Evolutionary conservation across 2,113 vertebrate species (phyloP).

Genomic region (Psettodes erumei): DNA sequence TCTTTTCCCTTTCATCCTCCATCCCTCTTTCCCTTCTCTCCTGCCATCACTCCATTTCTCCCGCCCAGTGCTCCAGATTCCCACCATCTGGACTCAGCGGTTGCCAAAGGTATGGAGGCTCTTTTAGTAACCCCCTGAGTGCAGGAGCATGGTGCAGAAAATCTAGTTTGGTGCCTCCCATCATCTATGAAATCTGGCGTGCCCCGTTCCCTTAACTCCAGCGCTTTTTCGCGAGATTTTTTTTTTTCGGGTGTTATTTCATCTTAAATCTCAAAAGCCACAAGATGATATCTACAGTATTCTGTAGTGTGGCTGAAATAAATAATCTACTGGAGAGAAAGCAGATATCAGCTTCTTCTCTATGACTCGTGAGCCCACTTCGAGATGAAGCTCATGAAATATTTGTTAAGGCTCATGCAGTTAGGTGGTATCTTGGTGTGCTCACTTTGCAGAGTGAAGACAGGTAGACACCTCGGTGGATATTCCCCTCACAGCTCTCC

Average conservation of each 20-base stretch:
- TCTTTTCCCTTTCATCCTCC: slow-evolving; percentile 61
- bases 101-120: slow-evolving; percentile 80
- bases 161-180: slow-evolving; percentile 72
- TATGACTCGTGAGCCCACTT: not conserved
- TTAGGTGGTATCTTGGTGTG: slow-evolving; percentile 16
- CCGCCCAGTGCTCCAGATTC: slow-evolving; percentile 76
- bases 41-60: slow-evolving; percentile 38
- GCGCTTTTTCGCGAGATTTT: slow-evolving; percentile 40
- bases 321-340: slow-evolving; percentile 22
- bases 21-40: slow-evolving; percentile 37
- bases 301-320: slow-evolving; percentile 26
- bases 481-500: not conserved
- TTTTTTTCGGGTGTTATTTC: too few relatives aligned
- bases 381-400: slow-evolving; percentile 45
- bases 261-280: slow-evolving; percentile 20
- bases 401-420: slow-evolving; percentile 15
- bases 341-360: not conserved
- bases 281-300: slow-evolving; percentile 14
- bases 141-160: slow-evolving; percentile 69
- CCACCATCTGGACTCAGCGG: slow-evolving; percentile 78
- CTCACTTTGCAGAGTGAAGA: slow-evolving; percentile 26
- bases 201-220: slow-evolving; percentile 41
- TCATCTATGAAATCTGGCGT: slow-evolving; percentile 70
- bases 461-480: slow-evolving; percentile 26
- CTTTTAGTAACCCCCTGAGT: slow-evolving; percentile 69